A percentile compares a stretch with the other conserved stretches of the same genome.
Conservation (phyloP, 2,113 vertebrate genomes). For the Monopterus albus region DNA sequence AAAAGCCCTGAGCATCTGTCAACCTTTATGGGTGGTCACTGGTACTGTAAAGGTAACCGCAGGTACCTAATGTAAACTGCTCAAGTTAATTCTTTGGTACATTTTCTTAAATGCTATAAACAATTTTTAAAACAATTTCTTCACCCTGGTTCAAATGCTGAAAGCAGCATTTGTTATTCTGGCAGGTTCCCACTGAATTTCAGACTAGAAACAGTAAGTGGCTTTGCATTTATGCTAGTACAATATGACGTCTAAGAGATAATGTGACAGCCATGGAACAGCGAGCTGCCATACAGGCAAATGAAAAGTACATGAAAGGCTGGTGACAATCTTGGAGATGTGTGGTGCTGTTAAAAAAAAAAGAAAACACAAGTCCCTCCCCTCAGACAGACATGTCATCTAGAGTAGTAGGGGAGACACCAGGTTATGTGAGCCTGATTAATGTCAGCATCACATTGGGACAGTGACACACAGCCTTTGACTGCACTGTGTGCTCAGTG, state of each 20-base stretch:
- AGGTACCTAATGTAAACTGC: too few species aligned
- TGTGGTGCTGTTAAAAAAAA: constrained; percentile 68
- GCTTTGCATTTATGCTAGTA: constrained; percentile 45
- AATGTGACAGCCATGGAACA: constrained; percentile 67
- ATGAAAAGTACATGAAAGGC: constrained; percentile 76
- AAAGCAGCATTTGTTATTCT: constrained; percentile 37
- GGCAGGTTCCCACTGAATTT: constrained; percentile 48
- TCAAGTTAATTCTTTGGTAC: neutral
- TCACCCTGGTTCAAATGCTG: constrained; percentile 4
- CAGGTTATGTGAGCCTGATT: constrained; percentile 69
- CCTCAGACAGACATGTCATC: constrained; percentile 67
- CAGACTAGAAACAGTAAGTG: constrained; percentile 52
- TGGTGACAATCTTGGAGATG: constrained; percentile 72
- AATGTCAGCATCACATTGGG: constrained; percentile 57
- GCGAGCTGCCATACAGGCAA: constrained; percentile 61
- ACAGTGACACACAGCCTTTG: constrained; percentile 42
- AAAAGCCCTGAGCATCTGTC: neutral
- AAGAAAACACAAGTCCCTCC: constrained; percentile 62
- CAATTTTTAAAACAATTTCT: neutral
- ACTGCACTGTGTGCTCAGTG: constrained; percentile 35
- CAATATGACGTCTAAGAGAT: constrained; percentile 56
- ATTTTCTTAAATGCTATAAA: constrained; percentile 5
- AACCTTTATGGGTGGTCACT: neutral
- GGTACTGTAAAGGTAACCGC: too few species aligned
- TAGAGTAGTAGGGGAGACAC: constrained; percentile 65